Evolutionary conservation across 2,888 invertebrate species (phyloP).

Genomic region (Cephus pulcher): DNA sequence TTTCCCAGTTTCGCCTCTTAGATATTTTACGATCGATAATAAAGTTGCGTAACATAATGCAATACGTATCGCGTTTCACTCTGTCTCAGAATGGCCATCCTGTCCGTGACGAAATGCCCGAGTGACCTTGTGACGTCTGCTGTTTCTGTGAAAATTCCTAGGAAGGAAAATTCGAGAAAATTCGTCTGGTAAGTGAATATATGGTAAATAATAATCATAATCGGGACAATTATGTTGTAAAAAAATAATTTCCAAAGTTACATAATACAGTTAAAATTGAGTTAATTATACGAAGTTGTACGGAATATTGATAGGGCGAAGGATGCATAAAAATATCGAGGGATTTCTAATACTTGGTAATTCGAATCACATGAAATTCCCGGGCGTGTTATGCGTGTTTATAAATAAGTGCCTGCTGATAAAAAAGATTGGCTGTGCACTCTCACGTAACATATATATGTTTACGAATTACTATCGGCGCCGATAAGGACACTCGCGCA

Average conservation of each 20-base stretch:
- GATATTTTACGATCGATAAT: conserved; percentile 49
- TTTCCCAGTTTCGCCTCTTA: conserved; percentile 30
- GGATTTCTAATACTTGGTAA: neutral
- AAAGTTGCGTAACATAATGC: conserved; percentile 61
- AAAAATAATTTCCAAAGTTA: too few species aligned
- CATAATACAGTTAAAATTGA: too few species aligned
- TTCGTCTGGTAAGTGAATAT: neutral
- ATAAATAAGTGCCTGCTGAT: neutral
- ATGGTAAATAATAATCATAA: neutral
- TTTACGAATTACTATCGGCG: neutral
- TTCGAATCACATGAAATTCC: neutral
- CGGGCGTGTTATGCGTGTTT: neutral
- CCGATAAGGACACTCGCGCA: neutral
- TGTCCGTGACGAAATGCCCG: neutral
- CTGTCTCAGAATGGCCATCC: neutral
- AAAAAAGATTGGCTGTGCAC: neutral
- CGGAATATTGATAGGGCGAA: too few species aligned
- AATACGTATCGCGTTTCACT: conserved; percentile 56
- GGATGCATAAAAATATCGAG: neutral
- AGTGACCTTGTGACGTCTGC: neutral
- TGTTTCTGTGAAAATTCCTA: neutral
- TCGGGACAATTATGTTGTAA: too few species aligned
- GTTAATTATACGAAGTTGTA: too few species aligned
- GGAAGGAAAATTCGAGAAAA: neutral
- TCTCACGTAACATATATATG: neutral